Base-by-base conservation (phyloP, 2,113 vertebrate genomes). In the Mystacornis crossleyi region DNA sequence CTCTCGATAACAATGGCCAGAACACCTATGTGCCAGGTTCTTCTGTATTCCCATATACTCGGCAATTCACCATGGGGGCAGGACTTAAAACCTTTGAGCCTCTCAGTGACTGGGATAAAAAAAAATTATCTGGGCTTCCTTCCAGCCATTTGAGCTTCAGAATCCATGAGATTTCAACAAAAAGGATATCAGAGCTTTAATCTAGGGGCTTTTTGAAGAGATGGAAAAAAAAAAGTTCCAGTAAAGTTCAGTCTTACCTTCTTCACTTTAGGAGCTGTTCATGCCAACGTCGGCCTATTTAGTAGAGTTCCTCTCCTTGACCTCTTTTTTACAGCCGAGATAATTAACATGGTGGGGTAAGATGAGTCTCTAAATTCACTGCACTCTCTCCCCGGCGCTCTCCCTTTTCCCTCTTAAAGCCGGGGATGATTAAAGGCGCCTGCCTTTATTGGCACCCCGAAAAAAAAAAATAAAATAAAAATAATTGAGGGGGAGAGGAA, bases 21-120 rank as follows among this genome's bases (percentile, higher is more conserved):
- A 93, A 97, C 97, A 90, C 97, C 97, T 92, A 95, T 97, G 97
- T 97, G 95, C 97, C 86, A 24, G 69, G 93, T 93, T 98, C 97
- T 82, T 97, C 97, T 93, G 78, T 95, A 53, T 82, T 96, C 96
- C 91, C 97, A 97, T 98, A 96, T 80, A 97, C 96, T 93, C 64
- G 66, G 95, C 97, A 95, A 97, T 97, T 98, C 98, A 96, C 97
- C 96, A 45, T 95, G 96, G 97, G 97, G 95, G 89, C 97, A 97
- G 96, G 95, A 98, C 97, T 98, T 98, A 91, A 98, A 98, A 98
- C 98, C 97, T 98, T 98, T 98, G 97, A 98, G 97, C 97, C 94
- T 97, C 97, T 95, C 95, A 98, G 98, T 98, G 96, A 97, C 97
- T 97, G 93, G 95, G 96, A 98, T 98, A 97, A 97, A 97, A 97